Conservation (phyloP, 2,113 vertebrate genomes). For the Lichenostomus cassidix region DNA sequence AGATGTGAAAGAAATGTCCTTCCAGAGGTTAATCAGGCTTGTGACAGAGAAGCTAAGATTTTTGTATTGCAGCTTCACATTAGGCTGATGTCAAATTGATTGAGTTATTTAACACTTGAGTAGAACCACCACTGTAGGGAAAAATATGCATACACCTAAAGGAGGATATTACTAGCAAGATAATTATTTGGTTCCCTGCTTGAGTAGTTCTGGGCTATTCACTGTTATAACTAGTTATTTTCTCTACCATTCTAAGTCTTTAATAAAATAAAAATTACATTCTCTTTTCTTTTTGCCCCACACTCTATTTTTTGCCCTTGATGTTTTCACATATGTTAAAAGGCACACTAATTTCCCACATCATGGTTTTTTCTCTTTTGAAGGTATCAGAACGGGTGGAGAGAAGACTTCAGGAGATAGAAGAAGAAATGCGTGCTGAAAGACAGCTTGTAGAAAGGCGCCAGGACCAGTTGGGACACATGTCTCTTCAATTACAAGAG, state of each 20-base stretch:
- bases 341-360: neutral
- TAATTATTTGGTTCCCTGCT: neutral
- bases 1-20: neutral
- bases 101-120: neutral
- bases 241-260: neutral
- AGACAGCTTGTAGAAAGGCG: slow-evolving; percentile 74
- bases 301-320: neutral
- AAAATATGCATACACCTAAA: neutral
- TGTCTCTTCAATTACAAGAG: slow-evolving; percentile 84
- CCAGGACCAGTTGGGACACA: slow-evolving; percentile 74
- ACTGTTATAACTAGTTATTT: neutral
- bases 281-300: neutral
- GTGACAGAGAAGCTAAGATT: neutral
- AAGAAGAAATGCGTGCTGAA: slow-evolving; percentile 81
- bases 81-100: neutral
- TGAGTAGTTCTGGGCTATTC: neutral
- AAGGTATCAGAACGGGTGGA: slow-evolving; percentile 88
- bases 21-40: neutral
- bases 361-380: neutral
- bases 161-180: neutral
- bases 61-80: neutral
- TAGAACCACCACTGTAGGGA: neutral
- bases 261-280: neutral
- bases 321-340: neutral
- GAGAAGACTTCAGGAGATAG: slow-evolving; percentile 86